phyloP scores from a whole-genome alignment of 2,113 vertebrate species.

The Mobula hypostoma region DNA sequence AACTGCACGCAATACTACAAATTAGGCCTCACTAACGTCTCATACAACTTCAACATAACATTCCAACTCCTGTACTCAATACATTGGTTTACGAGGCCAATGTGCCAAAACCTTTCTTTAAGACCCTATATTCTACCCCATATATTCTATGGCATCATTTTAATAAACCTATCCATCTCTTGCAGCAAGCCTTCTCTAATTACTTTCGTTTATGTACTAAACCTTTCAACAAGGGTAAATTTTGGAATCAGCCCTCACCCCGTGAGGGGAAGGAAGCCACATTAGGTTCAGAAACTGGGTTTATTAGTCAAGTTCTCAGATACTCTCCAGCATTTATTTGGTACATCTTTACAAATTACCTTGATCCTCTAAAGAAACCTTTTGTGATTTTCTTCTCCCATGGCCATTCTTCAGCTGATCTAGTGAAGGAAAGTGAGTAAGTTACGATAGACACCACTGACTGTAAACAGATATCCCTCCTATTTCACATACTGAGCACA shows the following conservation, averaged over 20 bases:
- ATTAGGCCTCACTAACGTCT: no score
- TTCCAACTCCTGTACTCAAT: no score
- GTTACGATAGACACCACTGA: conserved; percentile 12
- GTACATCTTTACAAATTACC: conserved; percentile 55
- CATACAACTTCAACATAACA: no score
- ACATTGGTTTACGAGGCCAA: no score
- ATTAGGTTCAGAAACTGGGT: no score
- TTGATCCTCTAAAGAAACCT: conserved; percentile 92
- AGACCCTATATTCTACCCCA: no score
- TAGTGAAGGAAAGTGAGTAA: conserved; percentile 46
- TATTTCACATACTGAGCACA: not conserved
- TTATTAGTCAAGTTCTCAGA: no score
- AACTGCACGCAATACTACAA: no score
- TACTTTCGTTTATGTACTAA: not conserved
- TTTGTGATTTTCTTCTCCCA: conserved; percentile 84
- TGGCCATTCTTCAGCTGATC: conserved; percentile 82
- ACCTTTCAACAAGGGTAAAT: not conserved
- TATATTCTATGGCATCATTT: no score
- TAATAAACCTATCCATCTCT: not conserved
- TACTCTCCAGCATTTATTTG: no score
- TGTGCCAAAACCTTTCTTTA: no score
- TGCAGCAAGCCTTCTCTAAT: no score
- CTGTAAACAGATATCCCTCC: not conserved
- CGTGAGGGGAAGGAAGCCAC: not conserved
- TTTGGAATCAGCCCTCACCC: not conserved